A percentile compares a stretch with the other conserved stretches of the same genome.
Conservation (phyloP, 2,888 invertebrate genomes). For the Xylocampa areola region DNA sequence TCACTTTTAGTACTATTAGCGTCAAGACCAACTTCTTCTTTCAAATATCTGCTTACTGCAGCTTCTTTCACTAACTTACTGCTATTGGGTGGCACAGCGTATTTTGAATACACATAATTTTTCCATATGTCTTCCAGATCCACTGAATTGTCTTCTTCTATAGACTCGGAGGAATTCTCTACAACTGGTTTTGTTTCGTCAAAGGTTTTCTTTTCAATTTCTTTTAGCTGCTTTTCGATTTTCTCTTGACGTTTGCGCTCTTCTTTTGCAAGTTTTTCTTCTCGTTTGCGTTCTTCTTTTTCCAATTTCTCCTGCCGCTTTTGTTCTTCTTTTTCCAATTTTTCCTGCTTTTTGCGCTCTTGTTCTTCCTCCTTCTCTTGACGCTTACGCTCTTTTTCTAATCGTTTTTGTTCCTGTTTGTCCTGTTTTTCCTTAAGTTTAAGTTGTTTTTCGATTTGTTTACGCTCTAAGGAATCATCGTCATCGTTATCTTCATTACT, state of each 20-base stretch:
- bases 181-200: slow-evolving; percentile 55
- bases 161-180: slow-evolving; percentile 64
- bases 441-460: slow-evolving; percentile 60
- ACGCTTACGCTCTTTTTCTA: slow-evolving; percentile 62
- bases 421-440: slow-evolving; percentile 64
- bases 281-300: slow-evolving; percentile 64
- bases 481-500: slow-evolving; percentile 58
- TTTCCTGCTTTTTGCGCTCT: slow-evolving; percentile 66
- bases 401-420: slow-evolving; percentile 33
- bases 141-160: slow-evolving; percentile 68
- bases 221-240: slow-evolving; percentile 60
- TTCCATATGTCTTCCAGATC: slow-evolving; percentile 84
- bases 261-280: slow-evolving; percentile 65
- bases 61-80: slow-evolving; percentile 74
- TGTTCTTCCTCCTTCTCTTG: slow-evolving; percentile 66
- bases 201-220: slow-evolving; percentile 67
- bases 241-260: slow-evolving; percentile 61
- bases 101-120: slow-evolving; percentile 77
- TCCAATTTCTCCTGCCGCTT: slow-evolving; percentile 65
- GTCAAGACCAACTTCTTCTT: slow-evolving; percentile 77
- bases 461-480: slow-evolving; percentile 45
- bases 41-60: slow-evolving; percentile 73
- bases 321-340: slow-evolving; percentile 66
- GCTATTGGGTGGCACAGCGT: slow-evolving; percentile 73
- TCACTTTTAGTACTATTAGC: slow-evolving; percentile 78